Evolutionary conservation across 2,113 vertebrate species (phyloP).

Genomic region (Notothenia rossii): DNA sequence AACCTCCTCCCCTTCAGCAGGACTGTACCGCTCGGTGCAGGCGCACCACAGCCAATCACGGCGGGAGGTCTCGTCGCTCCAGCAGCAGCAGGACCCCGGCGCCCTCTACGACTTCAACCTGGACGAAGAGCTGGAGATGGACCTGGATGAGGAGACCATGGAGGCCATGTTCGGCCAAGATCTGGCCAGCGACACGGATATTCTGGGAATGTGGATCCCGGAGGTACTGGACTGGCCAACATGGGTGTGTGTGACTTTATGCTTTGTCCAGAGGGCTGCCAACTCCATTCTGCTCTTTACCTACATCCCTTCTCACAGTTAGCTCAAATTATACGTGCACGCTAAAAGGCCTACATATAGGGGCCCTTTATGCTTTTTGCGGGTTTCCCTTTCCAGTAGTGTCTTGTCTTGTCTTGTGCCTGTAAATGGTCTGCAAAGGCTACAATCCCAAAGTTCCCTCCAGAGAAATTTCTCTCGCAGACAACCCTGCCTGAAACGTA

Average conservation of each 20-base stretch:
- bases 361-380: too few species aligned
- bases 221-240: conserved; percentile 99
- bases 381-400: too few species aligned
- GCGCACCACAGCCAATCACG: conserved; percentile 95
- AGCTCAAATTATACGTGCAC: neutral
- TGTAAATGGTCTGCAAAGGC: too few species aligned
- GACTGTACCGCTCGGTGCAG: conserved; percentile 96
- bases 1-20: conserved; percentile 80
- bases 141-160: conserved; percentile 99
- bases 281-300: conserved; percentile 5
- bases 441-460: too few species aligned
- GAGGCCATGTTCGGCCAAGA: conserved; percentile 99
- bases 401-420: too few species aligned
- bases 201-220: conserved; percentile 99
- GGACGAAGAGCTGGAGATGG: conserved; percentile 97
- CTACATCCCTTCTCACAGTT: conserved; percentile 26
- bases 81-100: conserved; percentile 90
- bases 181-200: conserved; percentile 95
- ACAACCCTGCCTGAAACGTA: too few species aligned
- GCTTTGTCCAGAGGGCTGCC: conserved; percentile 66
- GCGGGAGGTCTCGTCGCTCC: conserved; percentile 90
- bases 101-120: conserved; percentile 96
- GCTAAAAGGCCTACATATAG: neutral
- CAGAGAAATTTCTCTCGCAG: too few species aligned
- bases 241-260: conserved; percentile 97